Evolutionary conservation across 2,113 vertebrate species (phyloP), one percentile per base, ranked within the genome.

Genomic region (Meles meles): DNA sequence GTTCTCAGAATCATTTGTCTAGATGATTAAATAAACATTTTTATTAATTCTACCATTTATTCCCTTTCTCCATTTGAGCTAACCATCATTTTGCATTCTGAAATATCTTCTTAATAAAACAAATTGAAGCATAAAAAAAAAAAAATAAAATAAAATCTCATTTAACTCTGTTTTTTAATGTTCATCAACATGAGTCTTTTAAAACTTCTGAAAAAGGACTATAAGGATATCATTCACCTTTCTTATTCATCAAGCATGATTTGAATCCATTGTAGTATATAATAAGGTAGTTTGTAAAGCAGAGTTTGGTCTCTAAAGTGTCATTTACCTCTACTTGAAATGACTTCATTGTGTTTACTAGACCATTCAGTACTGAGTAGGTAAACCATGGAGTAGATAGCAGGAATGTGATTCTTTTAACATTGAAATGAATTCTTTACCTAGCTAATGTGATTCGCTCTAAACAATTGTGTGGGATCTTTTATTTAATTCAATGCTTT

Each of bases 241-340:
- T 89, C 83, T 90, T 90, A 74, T 76, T 94, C 34, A 96, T 90
- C 57, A 71, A 82, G 71, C 23, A 71, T 93, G 63, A 88, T 86
- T 94, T 93, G 55, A 76, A 59, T 93, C 57, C 44, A 52, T 97
- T 93, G 83, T 84, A 59, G n/a, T 44, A 27, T 52, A 15, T 39
- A 80, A 85, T 92, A 83, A 94, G n/a, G 23, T 23, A 80, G 49
- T 49, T 76, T 94, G 13, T 74, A 88, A 96, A 91, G 39, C n/a
- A 92, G 84, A 88, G 23, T 52, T 91, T 95, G 44, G 6, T 93
- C 59, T 97, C 85, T 59, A 84, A 96, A n/a, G 90, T 71, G 55
- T 80, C 71, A 5, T 93, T 95, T 84, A 44, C 37, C 44, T 94
- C 11, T 90, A 42, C 20, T 76, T 88, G 80, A 65, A 71, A 93